Evolutionary conservation across 2,797 vertebrate species (phyloP), one percentile per base, ranked within the genome.

Genomic region (Sebastes vulpes): DNA sequence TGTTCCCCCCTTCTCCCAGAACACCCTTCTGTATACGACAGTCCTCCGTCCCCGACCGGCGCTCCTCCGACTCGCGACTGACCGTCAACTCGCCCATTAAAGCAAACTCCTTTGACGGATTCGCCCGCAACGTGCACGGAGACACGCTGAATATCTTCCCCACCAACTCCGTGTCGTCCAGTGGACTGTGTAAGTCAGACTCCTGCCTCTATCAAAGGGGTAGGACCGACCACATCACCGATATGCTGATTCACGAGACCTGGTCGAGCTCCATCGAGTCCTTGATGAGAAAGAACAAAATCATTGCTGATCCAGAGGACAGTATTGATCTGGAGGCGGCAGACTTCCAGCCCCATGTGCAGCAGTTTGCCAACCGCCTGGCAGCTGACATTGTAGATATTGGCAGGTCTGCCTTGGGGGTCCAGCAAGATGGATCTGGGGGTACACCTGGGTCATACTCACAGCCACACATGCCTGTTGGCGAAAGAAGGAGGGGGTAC

Each of bases 241-340:
- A 97, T 82, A 97, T 98, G 98, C 85, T 99, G 77, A 99, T 99
- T 86, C 97, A 98, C 0, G 98, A 99, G 88, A 99, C 99, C 0
- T 99, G 99, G 99, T 96, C 97, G 0, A 99, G 95, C 79, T 99
- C 99, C 3, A 99, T 99, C 5, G 97, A 99, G 91, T 97, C 98
- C 2, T 95, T 99, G 65, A 99, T 99, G 99, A 96, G 96, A 75
- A 99, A 99, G 92, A 99, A 99, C 93, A 99, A 99, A 93, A 99
- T 99, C 77, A 98, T 99, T 65, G 75, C 81, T 3, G 97, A 97
- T 54, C 95, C 94, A 32, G 93, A 92, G 9, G 96, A 97, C 53
- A 92, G 88, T 65, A 87, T 93, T 25, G 97, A 97, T 1, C 72
- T 93, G 20, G 96, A 97, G 5, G 88, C 85, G 23, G 82, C 94